Evolutionary conservation across 2,888 invertebrate species (phyloP), one percentile per base, ranked within the genome.

Genomic region (Halocaridina rubra): DNA sequence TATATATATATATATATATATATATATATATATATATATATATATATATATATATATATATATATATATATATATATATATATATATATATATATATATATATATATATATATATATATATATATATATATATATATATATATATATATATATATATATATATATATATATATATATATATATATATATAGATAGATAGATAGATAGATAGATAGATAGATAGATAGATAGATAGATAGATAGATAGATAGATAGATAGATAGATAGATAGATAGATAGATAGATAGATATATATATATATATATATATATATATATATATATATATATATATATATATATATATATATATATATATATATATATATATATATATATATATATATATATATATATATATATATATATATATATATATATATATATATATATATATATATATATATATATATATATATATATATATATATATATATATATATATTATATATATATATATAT

Each of bases 361-460:
- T 61, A 61, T 61, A 61, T 61, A 19, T 61, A 22, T 61, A 61
- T 61, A 61, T 61, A 61, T 22, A 61, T 61, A 61, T 61, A 61
- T 61, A 61, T 61, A 61, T 64, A 64, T 64, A 5, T 13, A 64
- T 64, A 64, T 64, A 64, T 64, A 5, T 64, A 13, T 64, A 64
- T 64, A 13, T 64, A 13, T 64, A 13, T 64, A 13, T 64, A 5
- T 64, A 13, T 64, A 13, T 64, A 13, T 64, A 13, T 64, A 13
- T 64, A 13, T 64, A 13, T 64, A 13, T 64, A 13, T 64, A 13
- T 64, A 13, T 64, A 64, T 64, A 64, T 64, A 3, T 64, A 64
- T 64, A 64, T 64, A 64, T 64, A 64, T 64, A 64, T 64, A 64
- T 64, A 64, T 64, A 64, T 64, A 64, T 64, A 64, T 64, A 64